Conservation (phyloP, 2,113 vertebrate species). For the Columba janthina region DNA sequence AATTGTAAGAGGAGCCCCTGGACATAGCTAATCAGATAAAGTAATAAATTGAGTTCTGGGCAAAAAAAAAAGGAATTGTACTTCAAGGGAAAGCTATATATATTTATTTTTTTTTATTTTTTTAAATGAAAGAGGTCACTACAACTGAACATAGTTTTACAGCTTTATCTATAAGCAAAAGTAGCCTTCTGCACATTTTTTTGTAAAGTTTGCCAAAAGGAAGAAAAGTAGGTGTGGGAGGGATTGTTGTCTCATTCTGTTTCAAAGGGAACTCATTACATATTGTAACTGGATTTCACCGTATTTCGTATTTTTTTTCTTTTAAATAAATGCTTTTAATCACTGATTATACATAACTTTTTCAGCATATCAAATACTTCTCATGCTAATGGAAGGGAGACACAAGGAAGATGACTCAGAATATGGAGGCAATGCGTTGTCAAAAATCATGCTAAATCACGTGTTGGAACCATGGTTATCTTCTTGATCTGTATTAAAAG, state of each 20-base stretch:
- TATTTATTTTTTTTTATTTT: not conserved
- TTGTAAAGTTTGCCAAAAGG: not conserved
- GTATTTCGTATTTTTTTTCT: not conserved
- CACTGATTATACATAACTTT: not conserved
- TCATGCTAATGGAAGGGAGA: not conserved
- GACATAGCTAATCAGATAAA: not conserved
- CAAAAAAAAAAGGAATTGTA: not conserved
- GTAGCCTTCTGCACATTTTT: not conserved
- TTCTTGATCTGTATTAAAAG: not conserved
- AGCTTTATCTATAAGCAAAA: not conserved
- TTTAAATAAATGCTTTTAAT: not conserved
- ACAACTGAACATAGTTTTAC: not conserved
- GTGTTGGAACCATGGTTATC: accelerated
- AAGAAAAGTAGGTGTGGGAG: not conserved
- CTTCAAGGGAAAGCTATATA: not conserved
- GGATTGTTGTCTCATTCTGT: not conserved
- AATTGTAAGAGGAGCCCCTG: not conserved
- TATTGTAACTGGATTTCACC: not conserved
- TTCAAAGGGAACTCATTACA: not conserved
- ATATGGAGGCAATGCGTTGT: not conserved
- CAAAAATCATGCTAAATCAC: not conserved
- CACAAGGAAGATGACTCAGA: not conserved
- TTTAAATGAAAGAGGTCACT: not conserved
- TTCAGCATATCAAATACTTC: not conserved
- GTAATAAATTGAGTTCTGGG: not conserved